Base-by-base conservation (phyloP, 2,888 invertebrate species). In the Colletes collaris region DNA sequence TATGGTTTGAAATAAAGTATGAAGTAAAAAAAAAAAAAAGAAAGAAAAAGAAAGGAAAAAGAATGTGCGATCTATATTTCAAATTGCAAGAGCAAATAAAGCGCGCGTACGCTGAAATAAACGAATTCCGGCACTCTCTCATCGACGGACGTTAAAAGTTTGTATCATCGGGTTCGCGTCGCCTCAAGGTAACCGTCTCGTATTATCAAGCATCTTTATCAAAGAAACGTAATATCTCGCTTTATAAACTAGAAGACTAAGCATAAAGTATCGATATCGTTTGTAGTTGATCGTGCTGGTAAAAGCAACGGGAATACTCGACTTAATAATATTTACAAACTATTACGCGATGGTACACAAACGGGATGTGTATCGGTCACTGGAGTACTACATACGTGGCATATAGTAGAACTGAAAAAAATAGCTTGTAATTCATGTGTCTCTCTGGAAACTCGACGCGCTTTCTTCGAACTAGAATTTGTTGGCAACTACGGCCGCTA, bases 141-240 rank as follows among this genome's bases (percentile, higher is more conserved):
- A 59, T 64, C 58, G 35, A 13, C 13, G 27, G 13, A 40, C 40
- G 16, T 74, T 40, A 11, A 13, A 59, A 44, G 50, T 56, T 27
- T 52, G n/a, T 13, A 53, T 35, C 53, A 35, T 52, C 56, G 58
- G 27, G 53, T 52, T 52, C n/a, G 53, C n/a, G 58, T 53, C 35
- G 40, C 64, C 19, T 63, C 79, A 67, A 79, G 62, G 79, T 79
- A 79, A 78, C 62, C 27, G 66, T 63, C 72, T 70, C 52, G 16
- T 53, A 79, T 67, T 79, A 79, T 72, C 79, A 79, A 72, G 16
- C 59, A 49, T 37, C 46, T 65, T 79, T 79, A 79, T 78, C 70
- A 79, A 79, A 52, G 62, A 37, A 67, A 56, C 40, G 55, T 60
- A 78, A 63, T 79, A 78, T 79, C 72, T 71, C 66, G 40, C 63